Evolutionary conservation across 2,888 invertebrate genomes (phyloP), one percentile per base, ranked within the genome.

Genomic region (Sphecodes monilicornis): DNA sequence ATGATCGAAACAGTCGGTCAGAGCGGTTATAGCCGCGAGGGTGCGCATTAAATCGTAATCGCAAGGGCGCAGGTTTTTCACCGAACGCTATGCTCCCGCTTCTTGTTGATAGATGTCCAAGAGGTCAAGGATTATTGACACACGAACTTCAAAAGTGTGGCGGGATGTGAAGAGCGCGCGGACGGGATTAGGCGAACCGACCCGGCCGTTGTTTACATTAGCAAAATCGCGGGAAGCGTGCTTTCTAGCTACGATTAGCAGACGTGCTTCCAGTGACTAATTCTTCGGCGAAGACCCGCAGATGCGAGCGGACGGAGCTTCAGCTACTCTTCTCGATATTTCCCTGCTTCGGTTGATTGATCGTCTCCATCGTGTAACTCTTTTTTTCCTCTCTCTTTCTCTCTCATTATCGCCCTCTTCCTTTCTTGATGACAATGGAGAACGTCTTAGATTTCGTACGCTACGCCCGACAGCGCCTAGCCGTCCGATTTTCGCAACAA

Each of bases 211-310:
- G 77, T 84, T 86, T 85, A 81, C 71, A 71, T 75, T 74, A 74
- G 54, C 11, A 60, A 76, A 77, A 76, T 22, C 39, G 69, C 64
- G 50, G 43, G 26, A 54, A 8, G 64, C 57, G 70, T 77, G 57
- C 82, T 78, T 77, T 73, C 73, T 76, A 57, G 82, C 73, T 86
- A 36, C 82, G 80, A 85, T 85, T 80, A 82, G 29, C 54, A 1
- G 46, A 68, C 13, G 60, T 29, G 64, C 79, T 75, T 70, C 75
- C 78, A 85, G 64, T 84, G 85, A 87, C 85, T 89, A 88, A 89
- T 88, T 85, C 84, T 80, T 68, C 76, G 66, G 54, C 54, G 91
- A 92, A 92, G 91, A 91, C 90, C 90, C 80, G 57, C 82, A 88
- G 84, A 89, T 91, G 90, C 89, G 74, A 80, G 78, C 76, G 79